Evolutionary conservation across 2,113 vertebrate genomes (phyloP), one percentile per base, ranked within the genome.

Genomic region (Poeciliopsis retropinna): DNA sequence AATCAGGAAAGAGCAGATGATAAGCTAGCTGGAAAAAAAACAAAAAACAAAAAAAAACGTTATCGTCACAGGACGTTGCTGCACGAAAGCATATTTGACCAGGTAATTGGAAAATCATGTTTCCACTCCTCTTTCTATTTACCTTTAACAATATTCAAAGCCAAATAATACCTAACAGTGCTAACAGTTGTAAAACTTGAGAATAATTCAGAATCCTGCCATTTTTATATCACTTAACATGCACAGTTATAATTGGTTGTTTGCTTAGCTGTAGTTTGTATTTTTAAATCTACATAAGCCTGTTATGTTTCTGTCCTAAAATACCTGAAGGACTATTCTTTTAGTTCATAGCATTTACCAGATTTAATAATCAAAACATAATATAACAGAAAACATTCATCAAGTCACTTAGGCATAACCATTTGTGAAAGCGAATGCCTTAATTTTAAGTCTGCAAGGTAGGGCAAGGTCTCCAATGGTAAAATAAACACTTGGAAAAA

Each of bases 401-500:
- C 4, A 81, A 64, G 41, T 73, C 28, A 37, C 44, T n/a, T 25
- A 66, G 32, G 60, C 31, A 65, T 41, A 71, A 68, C 63, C 70
- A 13, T 29, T 68, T 67, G 32, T 77, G 62, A 44, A 62, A 67
- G 77, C 67, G 25, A 73, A 57, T 39, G 74, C 61, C 17, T 77
- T 31, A 13, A 65, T 82, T 72, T 70, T 65, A 78, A 81, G 65
- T 79, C 75, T 69, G 64, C 27, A 22, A 60, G 27, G 54, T 15
- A 75, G 37, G 34, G 64, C 51, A 86, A 82, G 74, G 84, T 85
- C 72, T 91, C 72, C 34, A 69, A 67, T 25, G 57, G 66, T 64
- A 84, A 76, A 81, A 29, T 57, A 79, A 88, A 88, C 79, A 83
- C 76, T 77, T 66, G 62, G 78, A 84, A 81, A 84, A 86, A 89